Conservation (phyloP, 2,113 vertebrate genomes). For the Pteronura brasiliensis region DNA sequence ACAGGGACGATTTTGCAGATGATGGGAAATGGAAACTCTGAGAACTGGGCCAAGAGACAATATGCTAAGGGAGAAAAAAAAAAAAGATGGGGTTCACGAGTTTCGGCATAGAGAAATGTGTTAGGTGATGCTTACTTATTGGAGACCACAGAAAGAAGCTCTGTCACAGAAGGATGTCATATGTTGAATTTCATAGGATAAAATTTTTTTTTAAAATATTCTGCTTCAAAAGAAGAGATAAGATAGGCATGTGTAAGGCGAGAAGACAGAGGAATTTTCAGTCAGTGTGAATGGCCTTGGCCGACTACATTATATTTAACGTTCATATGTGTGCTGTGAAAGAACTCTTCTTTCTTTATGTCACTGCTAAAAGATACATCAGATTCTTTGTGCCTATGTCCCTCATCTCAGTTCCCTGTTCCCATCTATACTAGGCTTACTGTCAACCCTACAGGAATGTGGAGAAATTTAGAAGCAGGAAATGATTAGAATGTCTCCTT, state of each 20-base stretch:
- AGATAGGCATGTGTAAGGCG: neutral
- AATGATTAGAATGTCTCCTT: neutral
- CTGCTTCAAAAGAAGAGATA: conserved; percentile 1
- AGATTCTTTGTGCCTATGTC: neutral
- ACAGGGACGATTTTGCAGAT: neutral
- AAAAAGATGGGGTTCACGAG: neutral
- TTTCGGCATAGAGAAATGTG: neutral
- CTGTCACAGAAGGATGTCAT: neutral
- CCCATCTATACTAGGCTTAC: neutral
- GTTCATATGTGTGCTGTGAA: neutral
- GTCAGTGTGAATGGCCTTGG: neutral
- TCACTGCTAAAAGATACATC: neutral
- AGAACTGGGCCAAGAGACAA: neutral
- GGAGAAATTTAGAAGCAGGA: neutral
- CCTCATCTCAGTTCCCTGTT: neutral
- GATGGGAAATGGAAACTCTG: neutral
- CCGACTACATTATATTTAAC: neutral
- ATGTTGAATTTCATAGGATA: neutral
- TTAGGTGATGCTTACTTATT: neutral
- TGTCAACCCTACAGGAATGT: neutral
- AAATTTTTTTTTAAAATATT: neutral
- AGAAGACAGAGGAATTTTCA: neutral
- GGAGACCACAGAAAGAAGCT: neutral
- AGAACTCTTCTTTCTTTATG: neutral
- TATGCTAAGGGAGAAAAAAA: neutral